A percentile compares a stretch with the other conserved stretches of the same genome.
Evolutionary conservation across 2,797 vertebrate genomes (phyloP).

Genomic region (Alauda arvensis): DNA sequence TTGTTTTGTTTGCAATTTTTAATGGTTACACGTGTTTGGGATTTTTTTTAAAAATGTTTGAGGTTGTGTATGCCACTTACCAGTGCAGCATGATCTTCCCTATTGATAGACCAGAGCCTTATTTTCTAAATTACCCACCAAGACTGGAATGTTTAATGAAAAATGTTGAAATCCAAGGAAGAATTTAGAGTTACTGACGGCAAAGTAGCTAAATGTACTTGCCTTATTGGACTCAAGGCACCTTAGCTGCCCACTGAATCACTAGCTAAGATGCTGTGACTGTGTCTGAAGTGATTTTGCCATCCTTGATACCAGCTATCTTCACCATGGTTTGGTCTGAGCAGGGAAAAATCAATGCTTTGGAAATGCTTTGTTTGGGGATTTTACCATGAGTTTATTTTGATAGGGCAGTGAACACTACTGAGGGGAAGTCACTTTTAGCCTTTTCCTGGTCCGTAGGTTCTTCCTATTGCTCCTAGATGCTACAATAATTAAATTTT

Average conservation of each 20-base stretch:
- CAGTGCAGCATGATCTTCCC: not conserved
- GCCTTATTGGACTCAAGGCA: not conserved
- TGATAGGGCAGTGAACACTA: not conserved
- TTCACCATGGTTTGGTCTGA: not conserved
- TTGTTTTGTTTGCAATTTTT: not conserved
- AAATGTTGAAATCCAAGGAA: not conserved
- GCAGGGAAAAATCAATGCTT: not conserved
- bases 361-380: not conserved
- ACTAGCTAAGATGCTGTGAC: not conserved
- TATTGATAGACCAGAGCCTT: accelerated
- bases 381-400: not conserved
- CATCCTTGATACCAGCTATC: not conserved
- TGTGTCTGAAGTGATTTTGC: not conserved
- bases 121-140: not conserved
- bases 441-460: not conserved
- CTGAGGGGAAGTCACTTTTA: not conserved
- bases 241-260: not conserved
- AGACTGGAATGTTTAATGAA: not conserved
- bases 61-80: accelerated
- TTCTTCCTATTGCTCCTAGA: not conserved
- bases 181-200: not conserved
- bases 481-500: not conserved
- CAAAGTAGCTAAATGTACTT: not conserved
- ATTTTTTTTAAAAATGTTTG: accelerated
- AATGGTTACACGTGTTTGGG: accelerated